phyloP scores from a whole-genome alignment of 2,113 vertebrate genomes.

The Poeciliopsis retropinna region DNA sequence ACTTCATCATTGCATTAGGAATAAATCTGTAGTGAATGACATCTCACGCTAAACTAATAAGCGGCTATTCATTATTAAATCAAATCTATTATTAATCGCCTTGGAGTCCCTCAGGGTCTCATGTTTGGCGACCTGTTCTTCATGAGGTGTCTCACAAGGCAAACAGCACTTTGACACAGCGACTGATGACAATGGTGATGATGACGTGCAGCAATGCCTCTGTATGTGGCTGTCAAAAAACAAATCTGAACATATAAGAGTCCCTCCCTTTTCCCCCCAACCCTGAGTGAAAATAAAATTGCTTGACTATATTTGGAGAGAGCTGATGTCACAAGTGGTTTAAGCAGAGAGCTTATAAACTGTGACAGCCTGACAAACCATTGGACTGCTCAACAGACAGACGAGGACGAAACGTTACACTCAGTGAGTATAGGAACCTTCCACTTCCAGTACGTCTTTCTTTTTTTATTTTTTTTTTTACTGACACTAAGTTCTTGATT shows the following conservation, averaged over 20 bases:
- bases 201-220: slow-evolving; percentile 44
- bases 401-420: slow-evolving; percentile 47
- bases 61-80: slow-evolving; percentile 59
- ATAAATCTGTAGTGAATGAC: slow-evolving; percentile 56
- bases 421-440: slow-evolving; percentile 60
- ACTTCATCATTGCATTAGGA: slow-evolving; percentile 40
- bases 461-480: background rate
- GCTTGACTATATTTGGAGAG: slow-evolving; percentile 81
- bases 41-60: slow-evolving; percentile 56
- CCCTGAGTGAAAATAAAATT: slow-evolving; percentile 56
- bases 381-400: slow-evolving; percentile 54
- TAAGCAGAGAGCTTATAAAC: slow-evolving; percentile 77
- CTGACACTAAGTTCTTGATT: background rate
- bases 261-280: background rate
- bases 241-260: slow-evolving; percentile 7
- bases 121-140: slow-evolving; percentile 53
- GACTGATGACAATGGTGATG: slow-evolving; percentile 32
- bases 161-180: slow-evolving; percentile 22
- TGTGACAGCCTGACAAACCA: slow-evolving; percentile 64
- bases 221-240: background rate
- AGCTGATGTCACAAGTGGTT: slow-evolving; percentile 82
- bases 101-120: slow-evolving; percentile 41
- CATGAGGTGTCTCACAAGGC: slow-evolving; percentile 29
- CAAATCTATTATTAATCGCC: slow-evolving; percentile 62
- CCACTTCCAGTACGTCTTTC: background rate